These are phyloP conservation scores for Columba guinea DNA, from an alignment of 2,797 vertebrate genomes.

Conservation along the genomic window DNA sequence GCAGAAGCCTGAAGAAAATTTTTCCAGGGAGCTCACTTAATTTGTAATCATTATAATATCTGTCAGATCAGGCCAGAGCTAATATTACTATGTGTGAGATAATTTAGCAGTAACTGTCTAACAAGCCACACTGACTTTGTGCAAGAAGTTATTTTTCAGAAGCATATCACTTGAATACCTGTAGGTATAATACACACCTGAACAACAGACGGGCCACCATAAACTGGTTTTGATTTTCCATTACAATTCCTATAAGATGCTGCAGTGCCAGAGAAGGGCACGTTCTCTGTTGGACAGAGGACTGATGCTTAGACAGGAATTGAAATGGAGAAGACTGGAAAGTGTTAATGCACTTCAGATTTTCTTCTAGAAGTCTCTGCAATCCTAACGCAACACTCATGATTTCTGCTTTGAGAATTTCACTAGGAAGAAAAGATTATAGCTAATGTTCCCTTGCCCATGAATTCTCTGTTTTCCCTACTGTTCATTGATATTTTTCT, in stretches of 20 bases:
- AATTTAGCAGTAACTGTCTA: neutral
- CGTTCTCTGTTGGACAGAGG: neutral
- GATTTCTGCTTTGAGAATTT: neutral
- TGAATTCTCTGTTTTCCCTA: neutral
- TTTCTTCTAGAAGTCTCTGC: neutral
- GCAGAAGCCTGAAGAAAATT: neutral
- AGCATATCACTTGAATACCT: neutral
- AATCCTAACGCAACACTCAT: neutral
- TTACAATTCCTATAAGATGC: neutral
- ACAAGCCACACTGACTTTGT: neutral
- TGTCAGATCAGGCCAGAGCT: neutral
- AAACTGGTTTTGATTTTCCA: neutral
- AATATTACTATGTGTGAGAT: neutral
- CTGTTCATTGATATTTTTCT: neutral
- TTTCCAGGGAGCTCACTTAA: neutral
- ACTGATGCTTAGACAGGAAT: neutral
- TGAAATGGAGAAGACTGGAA: neutral
- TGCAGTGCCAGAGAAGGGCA: neutral
- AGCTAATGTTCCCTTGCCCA: neutral
- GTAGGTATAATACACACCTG: neutral
- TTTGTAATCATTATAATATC: neutral
- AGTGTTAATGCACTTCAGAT: neutral
- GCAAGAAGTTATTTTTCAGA: neutral
- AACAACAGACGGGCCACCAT: neutral
- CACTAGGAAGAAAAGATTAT: neutral